These are phyloP conservation scores for Pseudois nayaur DNA, from an alignment of 2,113 vertebrate species.

Conservation along the genomic window DNA sequence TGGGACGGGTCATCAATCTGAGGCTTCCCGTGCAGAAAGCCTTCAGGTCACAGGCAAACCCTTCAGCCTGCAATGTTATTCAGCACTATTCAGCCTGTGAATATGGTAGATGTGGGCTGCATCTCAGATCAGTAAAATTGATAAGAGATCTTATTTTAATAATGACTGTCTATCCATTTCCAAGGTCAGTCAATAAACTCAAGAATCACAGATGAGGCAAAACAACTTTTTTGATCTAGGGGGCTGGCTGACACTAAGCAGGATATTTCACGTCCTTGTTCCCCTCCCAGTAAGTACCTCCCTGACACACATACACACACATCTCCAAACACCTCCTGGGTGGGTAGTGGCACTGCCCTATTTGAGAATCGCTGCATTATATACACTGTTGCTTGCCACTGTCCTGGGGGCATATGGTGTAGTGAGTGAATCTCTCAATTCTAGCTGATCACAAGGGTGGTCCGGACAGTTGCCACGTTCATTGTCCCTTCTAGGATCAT, in stretches of 20 bases:
- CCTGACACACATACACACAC: neutral
- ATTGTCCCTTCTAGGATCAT: neutral
- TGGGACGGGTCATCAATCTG: neutral
- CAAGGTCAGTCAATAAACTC: neutral
- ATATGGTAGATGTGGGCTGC: neutral
- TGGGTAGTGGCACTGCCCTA: neutral
- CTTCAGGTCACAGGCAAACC: neutral
- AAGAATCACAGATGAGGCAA: neutral
- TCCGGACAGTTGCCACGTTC: neutral
- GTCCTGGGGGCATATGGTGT: neutral
- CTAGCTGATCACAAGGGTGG: neutral
- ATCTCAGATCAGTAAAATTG: neutral
- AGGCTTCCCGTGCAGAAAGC: neutral
- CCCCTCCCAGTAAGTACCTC: neutral
- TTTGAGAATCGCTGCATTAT: neutral
- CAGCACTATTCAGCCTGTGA: neutral
- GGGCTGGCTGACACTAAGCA: neutral
- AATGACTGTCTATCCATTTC: neutral
- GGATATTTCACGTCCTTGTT: neutral
- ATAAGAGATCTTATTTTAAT: neutral
- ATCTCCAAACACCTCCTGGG: neutral
- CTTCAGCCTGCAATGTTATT: neutral
- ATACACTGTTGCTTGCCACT: neutral
- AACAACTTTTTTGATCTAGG: neutral
- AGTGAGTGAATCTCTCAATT: neutral